Evolutionary conservation across 2,113 vertebrate species (phyloP).

Genomic region (Misgurnus mizolepis): DNA sequence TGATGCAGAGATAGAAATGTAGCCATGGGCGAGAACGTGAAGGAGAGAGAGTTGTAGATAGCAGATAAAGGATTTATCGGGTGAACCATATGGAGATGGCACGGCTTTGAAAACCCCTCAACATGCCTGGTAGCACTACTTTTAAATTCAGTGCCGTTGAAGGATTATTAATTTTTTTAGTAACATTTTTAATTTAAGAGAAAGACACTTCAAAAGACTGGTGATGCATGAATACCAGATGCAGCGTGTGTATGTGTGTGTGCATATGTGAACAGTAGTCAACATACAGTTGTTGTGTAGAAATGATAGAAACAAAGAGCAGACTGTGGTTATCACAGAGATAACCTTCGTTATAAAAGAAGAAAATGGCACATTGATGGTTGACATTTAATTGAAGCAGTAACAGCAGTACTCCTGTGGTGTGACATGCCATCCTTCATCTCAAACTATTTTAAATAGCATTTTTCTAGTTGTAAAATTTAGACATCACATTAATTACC

Average conservation of each 20-base stretch:
- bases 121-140: conserved; percentile 73
- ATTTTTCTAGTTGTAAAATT: neutral
- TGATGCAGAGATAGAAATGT: conserved; percentile 98
- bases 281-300: neutral
- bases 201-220: conserved; percentile 51
- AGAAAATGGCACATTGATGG: neutral
- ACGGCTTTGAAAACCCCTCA: conserved; percentile 83
- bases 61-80: conserved; percentile 88
- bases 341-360: neutral
- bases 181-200: conserved; percentile 46
- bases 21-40: conserved; percentile 92
- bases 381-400: neutral
- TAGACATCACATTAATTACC: no score
- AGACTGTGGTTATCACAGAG: conserved; percentile 8
- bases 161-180: conserved; percentile 26
- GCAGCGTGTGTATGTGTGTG: conserved; percentile 30
- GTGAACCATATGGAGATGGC: conserved; percentile 89
- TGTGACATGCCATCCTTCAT: neutral
- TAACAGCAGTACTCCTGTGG: neutral
- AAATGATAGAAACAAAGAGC: conserved; percentile 26
- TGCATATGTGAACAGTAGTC: conserved; percentile 25
- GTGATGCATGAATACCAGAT: conserved; percentile 56
- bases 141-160: conserved; percentile 56
- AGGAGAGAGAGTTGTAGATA: conserved; percentile 83
- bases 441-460: neutral